Evolutionary conservation across 2,888 invertebrate genomes (phyloP).

Genomic region (Lysandra coridon): DNA sequence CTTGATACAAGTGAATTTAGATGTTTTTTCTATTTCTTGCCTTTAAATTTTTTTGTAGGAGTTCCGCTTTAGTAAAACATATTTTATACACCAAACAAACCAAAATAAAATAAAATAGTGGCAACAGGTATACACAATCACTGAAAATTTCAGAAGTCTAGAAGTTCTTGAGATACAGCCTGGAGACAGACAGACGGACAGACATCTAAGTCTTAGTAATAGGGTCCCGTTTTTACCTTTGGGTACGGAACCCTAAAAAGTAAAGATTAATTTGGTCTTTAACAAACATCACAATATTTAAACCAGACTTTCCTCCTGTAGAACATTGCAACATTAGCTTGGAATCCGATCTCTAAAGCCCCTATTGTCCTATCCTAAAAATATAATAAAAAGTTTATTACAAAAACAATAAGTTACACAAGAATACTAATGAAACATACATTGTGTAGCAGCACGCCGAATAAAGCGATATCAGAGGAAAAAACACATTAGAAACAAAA

Average conservation of each 20-base stretch:
- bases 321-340: not conserved
- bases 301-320: not conserved
- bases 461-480: constrained; percentile 47
- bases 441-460: constrained; percentile 34
- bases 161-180: too few relatives aligned
- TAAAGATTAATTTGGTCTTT: not conserved
- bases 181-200: too few relatives aligned
- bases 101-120: too few relatives aligned
- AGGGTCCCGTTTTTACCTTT: too few relatives aligned
- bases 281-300: not conserved
- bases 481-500: constrained; percentile 47
- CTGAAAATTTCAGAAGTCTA: too few relatives aligned
- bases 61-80: too few relatives aligned
- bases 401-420: not conserved
- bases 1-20: not conserved
- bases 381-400: constrained; percentile 1
- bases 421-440: constrained; percentile 29
- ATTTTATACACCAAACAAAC: too few relatives aligned
- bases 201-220: too few relatives aligned
- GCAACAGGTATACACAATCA: too few relatives aligned
- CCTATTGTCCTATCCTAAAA: constrained; percentile 4
- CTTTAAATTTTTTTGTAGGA: not conserved
- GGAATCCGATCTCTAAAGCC: not conserved
- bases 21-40: not conserved
- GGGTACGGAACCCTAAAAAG: too few relatives aligned